Percentiles rank a stretch among this genome's conserved stretches.
Conservation (phyloP, 2,113 vertebrate genomes). For the Carassius carassius region DNA sequence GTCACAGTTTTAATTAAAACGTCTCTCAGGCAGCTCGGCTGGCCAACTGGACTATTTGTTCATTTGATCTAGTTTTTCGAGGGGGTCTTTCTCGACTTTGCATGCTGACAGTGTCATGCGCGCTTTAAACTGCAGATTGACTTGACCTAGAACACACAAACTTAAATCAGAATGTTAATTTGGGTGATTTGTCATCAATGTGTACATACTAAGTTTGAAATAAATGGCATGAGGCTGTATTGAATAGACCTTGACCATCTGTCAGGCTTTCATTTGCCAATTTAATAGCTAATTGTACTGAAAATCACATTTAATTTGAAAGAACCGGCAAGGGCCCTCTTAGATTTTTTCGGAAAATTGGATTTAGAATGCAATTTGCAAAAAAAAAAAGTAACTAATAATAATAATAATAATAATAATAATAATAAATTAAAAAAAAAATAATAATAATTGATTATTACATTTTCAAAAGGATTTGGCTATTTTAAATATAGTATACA, state of each 20-base stretch:
- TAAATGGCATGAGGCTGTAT: conserved; percentile 41
- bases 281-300: conserved; percentile 64
- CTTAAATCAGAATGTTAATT: conserved; percentile 62
- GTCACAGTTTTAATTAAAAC: conserved; percentile 75
- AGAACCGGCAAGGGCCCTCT: not conserved
- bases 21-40: conserved; percentile 64
- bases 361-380: not conserved
- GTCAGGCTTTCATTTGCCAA: conserved; percentile 61
- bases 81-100: conserved; percentile 41
- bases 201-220: conserved; percentile 55
- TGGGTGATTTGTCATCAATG: conserved; percentile 61
- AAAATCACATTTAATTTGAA: conserved; percentile 37
- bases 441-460: too few species aligned
- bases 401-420: too few species aligned
- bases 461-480: not conserved
- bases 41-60: conserved; percentile 65
- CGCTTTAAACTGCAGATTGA: conserved; percentile 57
- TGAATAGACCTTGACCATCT: conserved; percentile 53
- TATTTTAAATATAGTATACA: not conserved
- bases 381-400: not conserved
- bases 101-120: conserved; percentile 63
- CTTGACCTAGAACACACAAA: conserved; percentile 34
- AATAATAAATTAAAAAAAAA: not conserved
- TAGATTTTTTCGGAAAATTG: not conserved
- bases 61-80: conserved; percentile 58